Conservation (phyloP, 2,888 invertebrate species). For the Nemotelus pantherinus region DNA sequence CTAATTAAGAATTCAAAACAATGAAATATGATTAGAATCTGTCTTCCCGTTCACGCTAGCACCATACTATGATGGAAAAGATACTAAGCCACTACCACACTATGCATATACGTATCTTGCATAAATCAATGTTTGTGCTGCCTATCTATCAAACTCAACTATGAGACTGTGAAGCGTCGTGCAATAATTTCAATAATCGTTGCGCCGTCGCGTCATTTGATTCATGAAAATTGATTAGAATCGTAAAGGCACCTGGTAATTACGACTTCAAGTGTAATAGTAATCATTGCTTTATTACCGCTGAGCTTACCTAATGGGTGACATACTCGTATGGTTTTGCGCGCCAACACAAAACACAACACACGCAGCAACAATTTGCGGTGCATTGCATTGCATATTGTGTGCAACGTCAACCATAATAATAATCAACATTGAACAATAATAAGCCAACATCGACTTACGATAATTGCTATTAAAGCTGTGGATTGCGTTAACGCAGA, state of each 20-base stretch:
- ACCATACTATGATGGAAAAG: too few relatives aligned
- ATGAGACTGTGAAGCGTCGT: not conserved
- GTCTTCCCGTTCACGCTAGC: conserved; percentile 6
- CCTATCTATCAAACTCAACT: not conserved
- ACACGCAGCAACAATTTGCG: not conserved
- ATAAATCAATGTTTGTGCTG: conserved; percentile 18
- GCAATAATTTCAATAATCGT: conserved; percentile 50
- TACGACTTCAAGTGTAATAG: conserved; percentile 30
- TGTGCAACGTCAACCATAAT: not conserved
- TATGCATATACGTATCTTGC: not conserved
- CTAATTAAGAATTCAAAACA: conserved; percentile 33
- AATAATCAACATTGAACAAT: not conserved
- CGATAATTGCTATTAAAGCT: conserved; percentile 1
- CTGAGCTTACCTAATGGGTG: not conserved
- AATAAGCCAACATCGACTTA: too few relatives aligned
- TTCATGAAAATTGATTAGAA: conserved; percentile 51
- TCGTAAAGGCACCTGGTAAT: conserved; percentile 46
- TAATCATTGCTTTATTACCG: not conserved
- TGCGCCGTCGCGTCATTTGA: conserved; percentile 46
- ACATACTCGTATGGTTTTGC: conserved; percentile 8
- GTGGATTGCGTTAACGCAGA: not conserved
- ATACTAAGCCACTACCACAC: too few relatives aligned
- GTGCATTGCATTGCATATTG: conserved; percentile 1
- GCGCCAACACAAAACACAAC: not conserved
- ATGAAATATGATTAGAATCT: conserved; percentile 30